Evolutionary conservation across 2,888 invertebrate genomes (phyloP).

Genomic region (Xylophagus ater): DNA sequence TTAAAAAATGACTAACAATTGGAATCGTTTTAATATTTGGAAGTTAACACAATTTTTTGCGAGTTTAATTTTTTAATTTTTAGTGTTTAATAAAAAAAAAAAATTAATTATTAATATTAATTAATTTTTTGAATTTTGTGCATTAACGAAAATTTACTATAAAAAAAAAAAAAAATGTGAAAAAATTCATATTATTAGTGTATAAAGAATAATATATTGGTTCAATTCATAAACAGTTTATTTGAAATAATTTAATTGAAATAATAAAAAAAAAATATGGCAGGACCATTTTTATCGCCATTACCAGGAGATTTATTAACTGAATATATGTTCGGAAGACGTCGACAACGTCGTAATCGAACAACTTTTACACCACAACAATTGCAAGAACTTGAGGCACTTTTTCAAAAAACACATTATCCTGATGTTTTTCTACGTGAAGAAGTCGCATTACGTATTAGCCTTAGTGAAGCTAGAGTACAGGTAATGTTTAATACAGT

Average conservation of each 20-base stretch:
- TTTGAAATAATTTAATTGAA: neutral
- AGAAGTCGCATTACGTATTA: conserved; percentile 83
- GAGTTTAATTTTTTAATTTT: neutral
- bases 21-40: no score
- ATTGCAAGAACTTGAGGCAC: conserved; percentile 77
- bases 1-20: no score
- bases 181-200: neutral
- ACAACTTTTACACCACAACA: conserved; percentile 93
- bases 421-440: conserved; percentile 76
- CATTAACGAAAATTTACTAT: neutral
- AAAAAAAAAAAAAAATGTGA: neutral
- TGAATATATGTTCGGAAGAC: conserved; percentile 85
- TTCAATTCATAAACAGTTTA: neutral
- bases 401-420: conserved; percentile 91
- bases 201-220: neutral
- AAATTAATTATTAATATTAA: neutral
- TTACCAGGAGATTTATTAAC: conserved; percentile 79
- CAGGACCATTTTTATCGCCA: conserved; percentile 76
- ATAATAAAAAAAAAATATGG: conserved; percentile 44
- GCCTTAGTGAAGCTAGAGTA: conserved; percentile 83
- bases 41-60: no score
- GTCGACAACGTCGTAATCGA: conserved; percentile 77
- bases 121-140: neutral
- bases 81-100: neutral
- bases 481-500: conserved; percentile 43